Evolutionary conservation across 1,140 invertebrate genomes (phyloP).

Genomic region (Achatina immaculata): DNA sequence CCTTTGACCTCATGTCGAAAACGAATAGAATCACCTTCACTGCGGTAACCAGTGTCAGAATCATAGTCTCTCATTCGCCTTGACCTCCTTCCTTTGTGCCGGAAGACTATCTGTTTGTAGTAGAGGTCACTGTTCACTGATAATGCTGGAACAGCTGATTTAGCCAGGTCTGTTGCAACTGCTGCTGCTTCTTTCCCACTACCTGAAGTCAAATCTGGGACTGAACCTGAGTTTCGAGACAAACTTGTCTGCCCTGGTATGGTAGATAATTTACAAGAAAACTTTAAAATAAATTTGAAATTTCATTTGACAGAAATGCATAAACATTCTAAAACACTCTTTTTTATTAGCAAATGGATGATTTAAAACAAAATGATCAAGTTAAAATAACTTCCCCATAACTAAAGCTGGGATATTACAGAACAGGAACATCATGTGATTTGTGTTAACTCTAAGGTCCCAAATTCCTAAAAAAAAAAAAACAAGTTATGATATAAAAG

Average conservation of each 20-base stretch:
- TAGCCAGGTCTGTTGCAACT: background rate
- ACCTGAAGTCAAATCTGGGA: background rate
- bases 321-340: too few species aligned
- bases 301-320: background rate
- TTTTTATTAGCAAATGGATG: too few species aligned
- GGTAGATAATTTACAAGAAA: background rate
- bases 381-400: too few species aligned
- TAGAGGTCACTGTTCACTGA: conserved; percentile 29
- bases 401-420: too few species aligned
- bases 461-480: too few species aligned
- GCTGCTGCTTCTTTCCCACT: background rate
- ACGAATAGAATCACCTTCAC: conserved; percentile 59
- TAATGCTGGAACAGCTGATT: background rate
- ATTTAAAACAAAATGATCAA: too few species aligned
- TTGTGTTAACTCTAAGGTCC: too few species aligned
- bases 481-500: too few species aligned
- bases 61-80: conserved; percentile 62
- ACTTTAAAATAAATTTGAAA: background rate
- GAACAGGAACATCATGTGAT: too few species aligned
- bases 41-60: conserved; percentile 68
- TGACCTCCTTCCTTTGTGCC: conserved; percentile 47
- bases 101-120: conserved; percentile 42
- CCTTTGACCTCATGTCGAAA: conserved; percentile 38
- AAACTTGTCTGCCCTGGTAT: background rate
- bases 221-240: conserved; percentile 9